These are phyloP conservation scores for Heliopora coerulea DNA, from an alignment of 92 coral and sea anemone species.

Conservation along the genomic window DNA sequence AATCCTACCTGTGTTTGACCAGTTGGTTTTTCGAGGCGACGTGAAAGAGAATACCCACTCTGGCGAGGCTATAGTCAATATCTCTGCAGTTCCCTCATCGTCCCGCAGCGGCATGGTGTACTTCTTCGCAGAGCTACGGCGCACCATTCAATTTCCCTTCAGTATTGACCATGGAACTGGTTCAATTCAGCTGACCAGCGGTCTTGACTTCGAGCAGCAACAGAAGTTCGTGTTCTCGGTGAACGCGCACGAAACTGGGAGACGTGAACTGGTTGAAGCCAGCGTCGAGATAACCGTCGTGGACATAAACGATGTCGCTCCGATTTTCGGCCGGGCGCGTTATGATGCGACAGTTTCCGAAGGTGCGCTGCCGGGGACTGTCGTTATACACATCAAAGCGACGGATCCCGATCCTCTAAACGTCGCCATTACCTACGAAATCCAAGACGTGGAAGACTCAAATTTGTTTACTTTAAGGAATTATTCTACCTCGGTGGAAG, in stretches of 20 bases:
- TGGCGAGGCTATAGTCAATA: constrained; percentile 57
- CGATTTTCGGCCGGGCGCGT: constrained; percentile 52
- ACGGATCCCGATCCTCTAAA: constrained; percentile 68
- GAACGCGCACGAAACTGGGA: constrained; percentile 64
- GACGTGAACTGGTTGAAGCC: constrained; percentile 28
- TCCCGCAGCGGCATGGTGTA: constrained; percentile 32
- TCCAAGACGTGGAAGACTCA: not conserved
- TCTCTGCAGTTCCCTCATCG: constrained; percentile 56
- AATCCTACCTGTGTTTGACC: constrained; percentile 64
- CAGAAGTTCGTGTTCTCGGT: constrained; percentile 52
- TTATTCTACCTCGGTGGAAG: constrained; percentile 41
- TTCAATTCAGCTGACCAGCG: constrained; percentile 49
- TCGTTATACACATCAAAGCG: constrained; percentile 72
- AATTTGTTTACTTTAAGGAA: not conserved
- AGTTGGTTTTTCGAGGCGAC: constrained; percentile 39
- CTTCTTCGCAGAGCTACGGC: constrained; percentile 67
- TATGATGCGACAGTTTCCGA: constrained; percentile 62
- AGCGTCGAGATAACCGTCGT: constrained; percentile 53
- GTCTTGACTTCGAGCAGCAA: constrained; percentile 64
- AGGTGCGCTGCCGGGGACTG: constrained; percentile 55
- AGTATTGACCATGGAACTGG: constrained; percentile 55
- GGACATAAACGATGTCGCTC: constrained; percentile 70
- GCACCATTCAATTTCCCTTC: constrained; percentile 63
- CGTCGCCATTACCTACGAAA: not conserved
- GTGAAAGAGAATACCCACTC: constrained; percentile 62